Evolutionary conservation across 2,888 invertebrate genomes (phyloP), one percentile per base, ranked within the genome.

Genomic region (Drosophila emarginata): DNA sequence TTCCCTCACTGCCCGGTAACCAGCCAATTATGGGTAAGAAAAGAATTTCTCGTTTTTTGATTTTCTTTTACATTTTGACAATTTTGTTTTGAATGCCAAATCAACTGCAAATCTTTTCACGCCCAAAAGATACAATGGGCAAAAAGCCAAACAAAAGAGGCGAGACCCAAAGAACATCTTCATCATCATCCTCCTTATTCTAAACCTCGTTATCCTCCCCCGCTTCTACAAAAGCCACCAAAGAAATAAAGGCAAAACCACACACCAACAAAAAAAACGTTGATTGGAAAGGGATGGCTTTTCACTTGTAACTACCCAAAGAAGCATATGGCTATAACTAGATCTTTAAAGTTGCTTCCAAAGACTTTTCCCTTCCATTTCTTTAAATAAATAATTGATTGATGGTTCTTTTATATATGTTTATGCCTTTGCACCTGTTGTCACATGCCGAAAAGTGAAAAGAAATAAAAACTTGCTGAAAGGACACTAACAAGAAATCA

Each of bases 341-440:
- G 21, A 6, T n/a, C 3, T n/a, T 53, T 74, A 64, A 40, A 82
- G 85, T 68, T 81, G 74, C 61, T 54, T 32, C 32, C 32, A 32
- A 1, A 7, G 1, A 9, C 32, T 32, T 9, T 9, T 32, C 11
- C 9, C 32, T 11, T 9, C 32, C 11, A 0, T 32, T 32, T 32
- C 32, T 32, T 32, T 32, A 32, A 32, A 32, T 69, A 18, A 60
- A 68, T 76, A 83, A 83, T 83, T 83, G 86, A 83, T 83, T 74
- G 72, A 65, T 74, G 69, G 77, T 56, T 63, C 54, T 64, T 57
- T 64, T 58, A 66, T 62, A 61, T 51, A 61, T 21, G 1, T n/a
- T n/a, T 12, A 14, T 64, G 39, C 58, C 53, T 45, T 58, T 71
- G 66, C 81, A 81, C 81, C 83, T 81, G 83, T 80, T 81, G 85